Evolutionary conservation across 2,797 vertebrate species (phyloP), one percentile per base, ranked within the genome.

Genomic region (Remorina albescens): DNA sequence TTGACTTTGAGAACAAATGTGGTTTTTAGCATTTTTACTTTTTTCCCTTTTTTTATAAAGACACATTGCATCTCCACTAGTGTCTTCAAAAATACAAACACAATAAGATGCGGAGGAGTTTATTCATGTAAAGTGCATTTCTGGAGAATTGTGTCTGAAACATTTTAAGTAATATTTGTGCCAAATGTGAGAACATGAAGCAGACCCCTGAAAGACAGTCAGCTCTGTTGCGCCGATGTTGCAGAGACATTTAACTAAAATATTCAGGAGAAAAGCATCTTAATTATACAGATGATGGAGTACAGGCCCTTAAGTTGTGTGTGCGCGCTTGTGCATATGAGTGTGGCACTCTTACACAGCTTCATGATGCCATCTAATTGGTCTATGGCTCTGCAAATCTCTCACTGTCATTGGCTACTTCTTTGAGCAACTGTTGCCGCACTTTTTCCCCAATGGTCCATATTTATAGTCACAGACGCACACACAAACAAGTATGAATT

Each of bases 281-380:
- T 88, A 91, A 93, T 91, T 90, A 90, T 88, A 91, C 86, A 92
- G 84, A 84, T 90, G 85, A 86, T 79, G 74, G 81, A 88, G 80
- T 83, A 74, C 66, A 87, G 74, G 77, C 81, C 84, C 83, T 60
- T 64, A 80, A 85, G 84, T 81, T 37, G 21, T 70, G 72, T 78
- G 69, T 74, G 37, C 30, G 37, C 30, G 61, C 58, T 71, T 68
- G 10, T 41, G 64, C 42, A 65, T 47, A 69, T 11, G 74, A 7
- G 72, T 56, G 55, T 82, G 68, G 68, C 62, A 46, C 13, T 60
- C 28, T 82, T 57, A 62, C 71, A 86, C 72, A 72, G 58, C 73
- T 82, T 86, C 58, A 81, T 84, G 84, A 85, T 75, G 67, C 76
- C 78, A 86, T 85, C 62, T 84, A 86, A 88, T 82, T 91, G 84